phyloP scores from a whole-genome alignment of 2,113 vertebrate species.

The Diglossa brunneiventris region DNA sequence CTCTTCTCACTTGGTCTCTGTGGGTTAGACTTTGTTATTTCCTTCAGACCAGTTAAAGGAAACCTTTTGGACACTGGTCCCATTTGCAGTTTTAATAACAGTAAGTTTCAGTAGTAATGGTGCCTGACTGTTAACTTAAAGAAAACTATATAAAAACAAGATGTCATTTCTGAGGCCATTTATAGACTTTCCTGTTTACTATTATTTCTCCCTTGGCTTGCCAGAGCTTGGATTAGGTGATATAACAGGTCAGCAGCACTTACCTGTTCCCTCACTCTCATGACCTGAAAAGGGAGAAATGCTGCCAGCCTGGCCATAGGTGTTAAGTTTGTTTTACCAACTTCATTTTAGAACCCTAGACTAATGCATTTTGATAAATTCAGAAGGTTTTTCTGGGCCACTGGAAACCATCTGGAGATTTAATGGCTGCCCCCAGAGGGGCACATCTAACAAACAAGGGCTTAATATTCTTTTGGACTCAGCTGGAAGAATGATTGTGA shows the following conservation, averaged over 20 bases:
- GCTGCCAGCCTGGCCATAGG: background rate
- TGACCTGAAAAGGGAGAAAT: background rate
- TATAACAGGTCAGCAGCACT: background rate
- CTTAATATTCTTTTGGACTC: background rate
- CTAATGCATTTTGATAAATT: background rate
- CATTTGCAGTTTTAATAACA: slow-evolving; percentile 76
- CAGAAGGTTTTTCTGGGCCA: background rate
- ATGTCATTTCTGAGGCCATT: slow-evolving; percentile 70
- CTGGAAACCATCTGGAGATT: background rate
- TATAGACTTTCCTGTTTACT: slow-evolving; percentile 55
- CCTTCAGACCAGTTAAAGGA: slow-evolving; percentile 34
- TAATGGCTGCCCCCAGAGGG: background rate
- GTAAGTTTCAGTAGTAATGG: slow-evolving; percentile 72
- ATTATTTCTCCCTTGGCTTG: slow-evolving; percentile 27
- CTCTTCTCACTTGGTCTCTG: background rate
- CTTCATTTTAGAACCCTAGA: background rate
- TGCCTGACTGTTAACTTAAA: slow-evolving; percentile 72
- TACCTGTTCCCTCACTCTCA: background rate
- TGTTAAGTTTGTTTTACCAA: background rate
- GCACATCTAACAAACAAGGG: background rate
- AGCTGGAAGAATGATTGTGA: background rate
- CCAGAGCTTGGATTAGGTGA: slow-evolving; percentile 1
- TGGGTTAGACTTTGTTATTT: background rate
- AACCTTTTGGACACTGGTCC: slow-evolving; percentile 67
- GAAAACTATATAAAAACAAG: slow-evolving; percentile 71